Percentiles rank a stretch among this genome's conserved stretches.
phyloP scores from a whole-genome alignment of 2,888 invertebrate genomes.

The Dichetophora obliterata region DNA sequence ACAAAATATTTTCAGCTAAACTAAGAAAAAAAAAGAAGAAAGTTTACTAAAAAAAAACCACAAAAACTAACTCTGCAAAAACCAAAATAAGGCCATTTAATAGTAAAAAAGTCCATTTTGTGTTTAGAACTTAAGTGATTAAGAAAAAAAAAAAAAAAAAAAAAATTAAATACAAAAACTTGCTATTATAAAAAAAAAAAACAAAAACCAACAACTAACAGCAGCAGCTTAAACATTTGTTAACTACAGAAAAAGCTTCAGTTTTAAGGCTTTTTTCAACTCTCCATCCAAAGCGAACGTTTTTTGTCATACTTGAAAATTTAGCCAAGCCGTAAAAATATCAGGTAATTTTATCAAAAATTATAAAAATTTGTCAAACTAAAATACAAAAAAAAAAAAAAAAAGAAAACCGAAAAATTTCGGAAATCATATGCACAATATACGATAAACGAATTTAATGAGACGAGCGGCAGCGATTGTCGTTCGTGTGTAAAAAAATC shows the following conservation, averaged over 20 bases:
- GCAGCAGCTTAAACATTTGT: slow-evolving; percentile 22
- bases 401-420: not conserved
- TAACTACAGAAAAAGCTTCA: slow-evolving; percentile 36
- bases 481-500: slow-evolving; percentile 48
- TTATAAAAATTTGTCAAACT: slow-evolving; percentile 33
- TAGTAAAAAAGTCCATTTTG: slow-evolving; percentile 56
- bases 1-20: slow-evolving; percentile 40
- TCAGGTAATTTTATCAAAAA: slow-evolving; percentile 31
- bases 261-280: slow-evolving; percentile 51
- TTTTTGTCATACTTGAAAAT: slow-evolving; percentile 51
- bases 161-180: slow-evolving; percentile 38
- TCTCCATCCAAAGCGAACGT: slow-evolving; percentile 57
- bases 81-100: slow-evolving; percentile 33
- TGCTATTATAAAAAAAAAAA: slow-evolving; percentile 35
- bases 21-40: slow-evolving; percentile 44
- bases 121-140: slow-evolving; percentile 55
- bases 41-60: slow-evolving; percentile 34
- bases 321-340: slow-evolving; percentile 34
- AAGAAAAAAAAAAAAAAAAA: slow-evolving; percentile 37
- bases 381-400: slow-evolving; percentile 32
- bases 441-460: not conserved
- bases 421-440: not conserved
- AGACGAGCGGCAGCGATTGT: not conserved
- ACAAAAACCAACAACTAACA: no score
- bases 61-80: slow-evolving; percentile 21